Percentiles rank a stretch among this genome's conserved stretches.
Evolutionary conservation across 2,113 vertebrate genomes (phyloP).

Genomic region (Haplotaxodon microlepis): DNA sequence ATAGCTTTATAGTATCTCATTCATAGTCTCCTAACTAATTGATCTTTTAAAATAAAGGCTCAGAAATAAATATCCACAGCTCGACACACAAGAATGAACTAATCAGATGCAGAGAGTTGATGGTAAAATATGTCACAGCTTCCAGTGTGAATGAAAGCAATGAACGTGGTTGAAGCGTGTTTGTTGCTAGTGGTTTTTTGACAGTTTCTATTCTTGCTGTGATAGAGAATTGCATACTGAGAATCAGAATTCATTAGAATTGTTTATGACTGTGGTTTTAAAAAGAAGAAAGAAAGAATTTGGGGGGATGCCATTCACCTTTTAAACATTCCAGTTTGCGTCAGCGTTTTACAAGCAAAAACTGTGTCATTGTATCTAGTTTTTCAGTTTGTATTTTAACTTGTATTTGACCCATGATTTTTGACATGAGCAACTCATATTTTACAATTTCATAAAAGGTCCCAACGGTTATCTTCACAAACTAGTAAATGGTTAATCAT

Average conservation of each 20-base stretch:
- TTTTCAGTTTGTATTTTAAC: not conserved
- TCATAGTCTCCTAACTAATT: not conserved
- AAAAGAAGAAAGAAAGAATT: not conserved
- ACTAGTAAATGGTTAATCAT: not conserved
- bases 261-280: slow-evolving; percentile 7
- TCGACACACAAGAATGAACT: not conserved
- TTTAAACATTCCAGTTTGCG: not conserved
- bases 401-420: not conserved
- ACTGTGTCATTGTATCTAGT: not conserved
- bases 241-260: slow-evolving; percentile 11
- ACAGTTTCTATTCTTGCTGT: slow-evolving; percentile 6
- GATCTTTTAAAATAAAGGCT: not conserved
- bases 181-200: slow-evolving; percentile 14
- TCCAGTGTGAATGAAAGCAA: not conserved
- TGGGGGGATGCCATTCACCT: not conserved
- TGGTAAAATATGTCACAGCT: not conserved
- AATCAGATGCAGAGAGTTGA: not conserved
- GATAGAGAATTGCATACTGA: not conserved
- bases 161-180: not conserved
- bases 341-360: not conserved
- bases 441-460: not conserved
- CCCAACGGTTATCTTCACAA: not conserved
- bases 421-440: not conserved
- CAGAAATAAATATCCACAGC: not conserved
- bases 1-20: not conserved